Evolutionary conservation across 2,888 invertebrate genomes (phyloP).

Genomic region (Hyles lineata): DNA sequence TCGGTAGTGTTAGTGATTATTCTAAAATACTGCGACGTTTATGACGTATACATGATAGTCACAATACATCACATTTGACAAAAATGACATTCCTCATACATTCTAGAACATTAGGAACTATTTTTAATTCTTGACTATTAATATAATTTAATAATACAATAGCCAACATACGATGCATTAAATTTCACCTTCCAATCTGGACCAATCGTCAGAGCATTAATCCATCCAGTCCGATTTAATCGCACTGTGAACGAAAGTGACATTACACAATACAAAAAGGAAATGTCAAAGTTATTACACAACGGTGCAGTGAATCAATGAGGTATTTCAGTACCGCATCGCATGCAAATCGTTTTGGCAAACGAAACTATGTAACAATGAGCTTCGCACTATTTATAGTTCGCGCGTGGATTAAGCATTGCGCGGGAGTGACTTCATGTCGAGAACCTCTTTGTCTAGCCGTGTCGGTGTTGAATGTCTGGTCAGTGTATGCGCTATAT

Average conservation of each 20-base stretch:
- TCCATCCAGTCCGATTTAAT: neutral
- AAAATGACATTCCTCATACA: no score
- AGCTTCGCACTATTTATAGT: slow-evolving; percentile 30
- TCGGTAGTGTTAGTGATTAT: no score
- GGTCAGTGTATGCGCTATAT: neutral
- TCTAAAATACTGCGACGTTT: no score
- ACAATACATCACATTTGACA: no score
- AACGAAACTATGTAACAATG: slow-evolving; percentile 30
- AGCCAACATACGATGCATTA: neutral
- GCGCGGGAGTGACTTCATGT: neutral
- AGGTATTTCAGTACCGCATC: slow-evolving; percentile 39
- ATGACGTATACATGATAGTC: no score
- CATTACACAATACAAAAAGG: slow-evolving; percentile 30
- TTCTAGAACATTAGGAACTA: no score
- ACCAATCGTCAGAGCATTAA: no score
- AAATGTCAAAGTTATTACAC: slow-evolving; percentile 39
- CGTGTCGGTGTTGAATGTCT: slow-evolving; percentile 20
- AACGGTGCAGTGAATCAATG: slow-evolving; percentile 41
- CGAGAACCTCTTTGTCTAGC: slow-evolving; percentile 13
- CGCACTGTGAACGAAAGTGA: slow-evolving; percentile 20
- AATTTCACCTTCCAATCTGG: slow-evolving; percentile 17
- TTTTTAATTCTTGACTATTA: no score
- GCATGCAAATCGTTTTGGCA: slow-evolving; percentile 38
- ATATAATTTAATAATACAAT: no score
- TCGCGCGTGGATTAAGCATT: slow-evolving; percentile 14